A percentile compares a stretch with the other conserved stretches of the same genome.
phyloP scores from a whole-genome alignment of 2,113 vertebrate genomes.

The Bubo bubo region DNA sequence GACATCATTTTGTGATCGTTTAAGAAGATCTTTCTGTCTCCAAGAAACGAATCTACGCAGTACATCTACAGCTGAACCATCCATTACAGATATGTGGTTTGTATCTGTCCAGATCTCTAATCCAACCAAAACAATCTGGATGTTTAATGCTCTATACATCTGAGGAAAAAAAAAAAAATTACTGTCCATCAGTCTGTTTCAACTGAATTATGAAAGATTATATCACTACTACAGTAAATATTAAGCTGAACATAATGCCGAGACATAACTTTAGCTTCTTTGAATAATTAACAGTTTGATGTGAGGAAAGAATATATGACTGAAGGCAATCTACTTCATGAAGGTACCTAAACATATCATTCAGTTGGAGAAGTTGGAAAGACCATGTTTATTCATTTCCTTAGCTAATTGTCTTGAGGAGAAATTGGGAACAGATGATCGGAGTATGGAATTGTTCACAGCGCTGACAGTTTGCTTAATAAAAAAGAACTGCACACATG shows the following conservation, averaged over 20 bases:
- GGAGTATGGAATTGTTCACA: background rate
- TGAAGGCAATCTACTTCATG: background rate
- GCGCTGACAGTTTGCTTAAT: background rate
- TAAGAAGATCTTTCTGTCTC: conserved; percentile 70
- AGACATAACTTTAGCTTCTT: background rate
- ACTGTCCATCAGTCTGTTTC: background rate
- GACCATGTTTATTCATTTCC: background rate
- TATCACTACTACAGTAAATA: background rate
- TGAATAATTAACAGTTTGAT: background rate
- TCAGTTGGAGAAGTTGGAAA: background rate
- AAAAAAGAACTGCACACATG: background rate
- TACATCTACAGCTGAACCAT: conserved; percentile 71
- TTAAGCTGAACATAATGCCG: background rate
- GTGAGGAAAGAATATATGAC: background rate
- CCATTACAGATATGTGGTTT: conserved; percentile 77
- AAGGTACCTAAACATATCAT: background rate
- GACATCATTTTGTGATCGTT: conserved; percentile 73
- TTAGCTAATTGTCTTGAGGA: background rate
- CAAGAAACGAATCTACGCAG: conserved; percentile 79
- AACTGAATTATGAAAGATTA: background rate
- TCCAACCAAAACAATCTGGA: conserved; percentile 83
- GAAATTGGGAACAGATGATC: background rate
- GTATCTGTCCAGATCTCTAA: conserved; percentile 77
- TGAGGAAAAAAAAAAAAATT: conserved; percentile 27
- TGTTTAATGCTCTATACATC: conserved; percentile 84